Base-by-base conservation (phyloP, 2,797 vertebrate genomes). In the Periophthalmus magnuspinnatus region DNA sequence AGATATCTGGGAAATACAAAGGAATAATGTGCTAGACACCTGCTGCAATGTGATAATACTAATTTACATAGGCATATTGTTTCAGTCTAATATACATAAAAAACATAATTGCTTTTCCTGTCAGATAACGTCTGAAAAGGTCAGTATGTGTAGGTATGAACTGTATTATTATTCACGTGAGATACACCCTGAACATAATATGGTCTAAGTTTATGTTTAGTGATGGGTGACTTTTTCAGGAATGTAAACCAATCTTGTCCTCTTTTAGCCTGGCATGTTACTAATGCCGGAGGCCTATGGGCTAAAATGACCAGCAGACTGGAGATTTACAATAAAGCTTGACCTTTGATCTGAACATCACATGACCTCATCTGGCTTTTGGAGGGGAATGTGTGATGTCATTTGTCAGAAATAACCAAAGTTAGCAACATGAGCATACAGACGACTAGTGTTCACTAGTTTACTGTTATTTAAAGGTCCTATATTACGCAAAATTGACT, bases 231-330 rank as follows among this genome's bases (percentile, higher is more conserved):
- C 63, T 79, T 81, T 82, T 76, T 47, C 59, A 38, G 55, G 67
- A 57, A 65, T 73, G 75, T 79, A 83, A 88, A 79, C 74, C 68
- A 83, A 78, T 81, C 77, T 70, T 66, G 68, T 84, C 75, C 62
- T 19, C 19, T 81, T 89, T 86, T 85, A 80, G 80, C 68, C 14
- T 50, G 77, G 80, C 60, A 85, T 83, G 63, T 71, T 32, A 59
- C 67, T 21, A 73, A 83, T 81, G 74, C 76, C 58, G 73, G 67
- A 67, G 10, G 5, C 65, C 70, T 65, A 19, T 32, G 55, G 80
- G 76, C 60, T 19, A 5, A 81, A 81, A 75, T 28, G 68, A 28
- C 50, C 36, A 36, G 61, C 14, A 55, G 33, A 32, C 66, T 33
- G 8, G 36, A 67, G 71, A 78, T 83, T 85, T 85, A 88, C 74